These are phyloP conservation scores for Galagoides demidoff DNA, from an alignment of 2,797 vertebrate genomes.

Conservation along the genomic window DNA sequence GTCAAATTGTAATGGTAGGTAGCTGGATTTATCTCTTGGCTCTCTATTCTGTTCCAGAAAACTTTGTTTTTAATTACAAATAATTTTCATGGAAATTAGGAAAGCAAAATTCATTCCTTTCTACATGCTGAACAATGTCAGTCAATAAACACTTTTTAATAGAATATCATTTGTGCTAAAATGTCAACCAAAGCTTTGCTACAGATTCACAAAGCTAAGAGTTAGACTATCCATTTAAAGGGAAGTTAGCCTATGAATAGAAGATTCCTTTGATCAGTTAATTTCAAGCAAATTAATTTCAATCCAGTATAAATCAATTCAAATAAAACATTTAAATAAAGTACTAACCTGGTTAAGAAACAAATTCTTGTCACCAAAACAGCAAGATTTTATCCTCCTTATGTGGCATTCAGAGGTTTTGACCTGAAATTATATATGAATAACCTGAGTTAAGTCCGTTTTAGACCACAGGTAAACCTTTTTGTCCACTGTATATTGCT, in stretches of 20 bases:
- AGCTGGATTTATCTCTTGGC: too few species aligned
- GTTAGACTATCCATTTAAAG: neutral
- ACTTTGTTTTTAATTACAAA: neutral
- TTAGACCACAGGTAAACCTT: neutral
- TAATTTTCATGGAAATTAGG: neutral
- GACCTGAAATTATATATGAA: neutral
- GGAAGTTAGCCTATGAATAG: neutral
- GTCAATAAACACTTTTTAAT: neutral
- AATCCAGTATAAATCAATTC: neutral
- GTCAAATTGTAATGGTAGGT: too few species aligned
- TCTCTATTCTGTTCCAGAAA: neutral
- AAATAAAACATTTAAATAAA: neutral
- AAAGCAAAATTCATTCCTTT: neutral
- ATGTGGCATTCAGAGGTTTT: neutral
- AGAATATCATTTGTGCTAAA: neutral
- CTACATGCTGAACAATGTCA: neutral
- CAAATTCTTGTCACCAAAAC: neutral
- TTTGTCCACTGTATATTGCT: neutral
- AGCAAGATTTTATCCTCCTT: neutral
- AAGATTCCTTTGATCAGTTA: neutral
- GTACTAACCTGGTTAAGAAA: neutral
- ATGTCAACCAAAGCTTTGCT: neutral
- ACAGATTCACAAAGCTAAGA: neutral
- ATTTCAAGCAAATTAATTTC: conserved; percentile 7
- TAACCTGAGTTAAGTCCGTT: neutral